Base-by-base conservation (phyloP, 2,113 vertebrate species). In the Cinclus cinclus region DNA sequence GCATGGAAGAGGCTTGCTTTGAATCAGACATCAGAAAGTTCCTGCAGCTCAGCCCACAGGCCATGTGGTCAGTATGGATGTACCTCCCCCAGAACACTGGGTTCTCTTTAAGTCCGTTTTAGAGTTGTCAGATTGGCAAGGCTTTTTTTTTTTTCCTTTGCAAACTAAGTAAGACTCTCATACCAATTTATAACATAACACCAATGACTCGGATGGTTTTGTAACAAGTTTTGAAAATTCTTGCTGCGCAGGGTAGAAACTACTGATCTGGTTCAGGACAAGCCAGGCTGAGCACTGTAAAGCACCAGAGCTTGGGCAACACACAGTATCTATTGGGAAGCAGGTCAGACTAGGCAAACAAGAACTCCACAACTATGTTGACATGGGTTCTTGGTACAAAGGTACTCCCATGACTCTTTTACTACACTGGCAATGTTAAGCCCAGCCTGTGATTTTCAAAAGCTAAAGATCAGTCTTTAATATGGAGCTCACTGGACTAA, bases 141-240 rank as follows among this genome's bases (percentile, higher is more conserved):
- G 23, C 16, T 53, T 84, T 69, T 65, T 37, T 30, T 37, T 37
- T 37, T 37, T 37, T 37, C 35, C 3, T 49, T 77, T 83, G 15
- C n/a, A 25, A 76, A 58, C 18, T 11, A 49, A 30, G 64, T 49
- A 39, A 20, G 9, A 6, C 11, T 35, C 53, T 49, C 63, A 44
- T 15, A 78, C 5, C 17, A 58, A 62, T 15, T 46, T 18, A 84
- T 2, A 84, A 30, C 13, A 1, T 37, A 87, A 64, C 17, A 37
- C 15, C 17, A 88, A 24, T 3, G 5, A 76, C 0, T 0, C 24
- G 25, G 55, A 52, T 0, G 1, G 7, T 85, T 59, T 35, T 21
- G 25, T 8, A 33, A 3, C 23, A 86, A 10, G 12, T 74, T 81
- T 75, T 50, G 5, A 4, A 63, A 90, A 69, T 46, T 64, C 37